Percentiles rank a stretch among this genome's conserved stretches.
phyloP scores from a whole-genome alignment of 2,113 vertebrate species.

The Cephalopterus ornatus region DNA sequence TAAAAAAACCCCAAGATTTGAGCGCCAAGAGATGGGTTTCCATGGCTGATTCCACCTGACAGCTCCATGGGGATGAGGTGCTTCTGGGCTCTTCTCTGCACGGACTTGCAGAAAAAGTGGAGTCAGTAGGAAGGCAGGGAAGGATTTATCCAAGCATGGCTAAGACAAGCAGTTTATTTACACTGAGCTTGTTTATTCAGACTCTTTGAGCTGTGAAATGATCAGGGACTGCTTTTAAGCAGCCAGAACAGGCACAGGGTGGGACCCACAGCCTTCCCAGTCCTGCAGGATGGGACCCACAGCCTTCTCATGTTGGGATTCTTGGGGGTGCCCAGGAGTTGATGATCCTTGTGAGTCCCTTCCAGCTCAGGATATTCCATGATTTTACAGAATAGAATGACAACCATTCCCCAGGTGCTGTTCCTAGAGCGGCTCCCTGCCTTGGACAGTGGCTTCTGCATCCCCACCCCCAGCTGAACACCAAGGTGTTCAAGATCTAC shows the following conservation, averaged over 20 bases:
- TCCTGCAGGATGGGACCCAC: background rate
- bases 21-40: background rate
- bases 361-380: background rate
- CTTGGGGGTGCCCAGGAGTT: background rate
- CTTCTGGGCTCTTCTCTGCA: background rate
- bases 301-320: background rate
- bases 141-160: background rate
- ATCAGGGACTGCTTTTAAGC: background rate
- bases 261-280: background rate
- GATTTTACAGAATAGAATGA: background rate
- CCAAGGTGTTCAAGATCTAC: background rate
- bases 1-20: background rate
- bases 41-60: background rate
- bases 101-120: background rate
- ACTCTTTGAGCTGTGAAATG: background rate
- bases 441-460: background rate
- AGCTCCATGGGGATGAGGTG: background rate
- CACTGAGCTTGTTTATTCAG: background rate
- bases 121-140: background rate
- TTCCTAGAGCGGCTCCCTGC: background rate
- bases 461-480: background rate
- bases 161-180: background rate
- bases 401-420: background rate
- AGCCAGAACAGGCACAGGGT: background rate
- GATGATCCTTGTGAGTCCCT: background rate